Base-by-base conservation (phyloP, 2,888 invertebrate genomes). In the Matsumyia berberina region DNA sequence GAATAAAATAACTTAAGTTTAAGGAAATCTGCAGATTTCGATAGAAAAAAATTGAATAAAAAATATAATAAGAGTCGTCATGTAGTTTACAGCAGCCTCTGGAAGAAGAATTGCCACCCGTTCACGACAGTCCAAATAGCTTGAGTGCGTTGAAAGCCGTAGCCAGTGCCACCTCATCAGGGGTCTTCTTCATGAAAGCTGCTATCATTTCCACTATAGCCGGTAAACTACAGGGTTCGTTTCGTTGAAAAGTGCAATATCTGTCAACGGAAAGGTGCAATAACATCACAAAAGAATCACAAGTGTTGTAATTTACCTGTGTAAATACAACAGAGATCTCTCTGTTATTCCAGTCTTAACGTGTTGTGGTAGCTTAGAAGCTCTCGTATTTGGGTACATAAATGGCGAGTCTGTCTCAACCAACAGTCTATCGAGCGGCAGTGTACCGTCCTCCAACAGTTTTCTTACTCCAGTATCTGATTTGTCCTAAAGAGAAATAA, bases 401-500 rank as follows among this genome's bases (percentile, higher is more conserved):
- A 97, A 98, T 1, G 98, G 98, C 0, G 98, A 96, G 92, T 98
- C 98, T 0, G 98, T 97, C 92, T 98, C 98, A 5, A 98, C 95
- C 76, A 98, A 92, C 88, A 98, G 92, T 90, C 95, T 94, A 88
- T 98, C 97, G 87, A 98, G 90, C 0, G 98, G 97, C 88, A 97
- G 93, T 66, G 95, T 93, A 69, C 96, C 95, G 89, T 96, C 96
- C 37, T 96, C 96, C 39, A 98, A 91, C 83, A 97, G 92, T 90
- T 96, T 95, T 67, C 97, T 93, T 3, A 98, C 96, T 9, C 98
- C 98, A 67, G 96, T 96, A 89, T 97, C 97, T 5, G 97, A 96
- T 92, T 97, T 98, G 89, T 98, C 98, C 93, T 98, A 97, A 8
- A 35, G 1, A 44, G 12, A 67, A 55, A 51, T 7, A 12, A 5